Evolutionary conservation across 92 coral and sea anemone species (phyloP).

Genomic region (Siderastrea radians): DNA sequence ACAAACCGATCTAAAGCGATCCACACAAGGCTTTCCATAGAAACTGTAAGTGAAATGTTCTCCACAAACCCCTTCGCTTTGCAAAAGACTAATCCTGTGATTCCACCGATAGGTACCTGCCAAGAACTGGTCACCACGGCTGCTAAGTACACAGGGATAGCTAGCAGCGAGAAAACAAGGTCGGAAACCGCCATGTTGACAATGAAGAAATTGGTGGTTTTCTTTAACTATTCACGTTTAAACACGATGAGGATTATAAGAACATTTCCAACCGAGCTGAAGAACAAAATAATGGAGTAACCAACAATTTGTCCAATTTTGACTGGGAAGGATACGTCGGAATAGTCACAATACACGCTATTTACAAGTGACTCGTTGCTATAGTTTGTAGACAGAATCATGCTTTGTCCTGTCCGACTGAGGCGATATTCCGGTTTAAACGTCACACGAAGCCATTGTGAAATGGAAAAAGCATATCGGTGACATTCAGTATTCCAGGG

Average conservation of each 20-base stretch:
- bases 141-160: neutral
- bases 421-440: no score
- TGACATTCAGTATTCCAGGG: no score
- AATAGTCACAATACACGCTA: neutral
- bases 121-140: neutral
- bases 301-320: neutral
- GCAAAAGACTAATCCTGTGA: neutral
- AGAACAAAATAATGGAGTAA: neutral
- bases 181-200: conserved; percentile 12
- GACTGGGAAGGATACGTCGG: neutral
- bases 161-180: neutral
- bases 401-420: neutral
- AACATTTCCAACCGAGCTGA: conserved; percentile 5
- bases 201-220: conserved; percentile 10
- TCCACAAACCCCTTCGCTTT: neutral
- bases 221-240: neutral
- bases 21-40: conserved; percentile 2
- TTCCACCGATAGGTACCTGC: neutral
- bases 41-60: neutral
- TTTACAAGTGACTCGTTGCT: neutral
- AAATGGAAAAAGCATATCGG: no score
- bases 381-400: conserved; percentile 26
- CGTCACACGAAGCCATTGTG: no score
- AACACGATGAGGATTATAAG: neutral
- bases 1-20: conserved; percentile 15